Evolutionary conservation across 2,113 vertebrate species (phyloP), one percentile per base, ranked within the genome.

Genomic region (Cynocephalus volans): DNA sequence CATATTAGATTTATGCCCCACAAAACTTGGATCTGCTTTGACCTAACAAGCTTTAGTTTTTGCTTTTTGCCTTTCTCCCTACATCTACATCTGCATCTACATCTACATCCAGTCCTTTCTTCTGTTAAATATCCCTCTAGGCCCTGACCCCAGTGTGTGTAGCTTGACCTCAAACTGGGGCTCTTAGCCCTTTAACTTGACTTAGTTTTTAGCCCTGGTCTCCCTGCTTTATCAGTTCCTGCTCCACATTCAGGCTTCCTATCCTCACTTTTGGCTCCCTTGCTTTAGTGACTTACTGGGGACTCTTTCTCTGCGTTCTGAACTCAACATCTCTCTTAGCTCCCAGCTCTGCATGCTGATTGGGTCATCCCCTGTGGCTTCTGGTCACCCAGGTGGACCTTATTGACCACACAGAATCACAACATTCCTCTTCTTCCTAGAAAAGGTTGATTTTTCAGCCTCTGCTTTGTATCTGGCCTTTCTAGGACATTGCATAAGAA

Each of bases 251-350:
- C 73, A 79, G 64, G 52, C 41, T 80, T 62, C 21, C 8, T 9
- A 6, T 86, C 54, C 67, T 93, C 58, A 60, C 56, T 21, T 21
- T 67, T 85, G 85, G n/a, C 19, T 31, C 67, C 21, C 28, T 92
- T 92, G 73, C 33, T n/a, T 64, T 56, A 92, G 64, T 64, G 31
- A 76, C 36, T 79, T 72, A 13, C 86, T 67, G 41, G 17, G 17
- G 62, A 89, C 50, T 67, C 33, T 81, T 50, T 50, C 58, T 95
- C 52, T 90, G 58, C 26, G 79, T 84, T 93, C 52, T 64, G 23
- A 88, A 70, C 64, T 92, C 50, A 75, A 3, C 10, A 3, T 90
- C 41, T 41, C 41, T 85, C 23, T 90, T 36, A 45, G 50, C 60
- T 70, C 54, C n/a, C 8, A 64, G 45, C 24, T 69, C 70, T 67